Percentiles rank a stretch among this genome's conserved stretches.
Conservation (phyloP, 1,140 invertebrate species). For the Phortica variegata region DNA sequence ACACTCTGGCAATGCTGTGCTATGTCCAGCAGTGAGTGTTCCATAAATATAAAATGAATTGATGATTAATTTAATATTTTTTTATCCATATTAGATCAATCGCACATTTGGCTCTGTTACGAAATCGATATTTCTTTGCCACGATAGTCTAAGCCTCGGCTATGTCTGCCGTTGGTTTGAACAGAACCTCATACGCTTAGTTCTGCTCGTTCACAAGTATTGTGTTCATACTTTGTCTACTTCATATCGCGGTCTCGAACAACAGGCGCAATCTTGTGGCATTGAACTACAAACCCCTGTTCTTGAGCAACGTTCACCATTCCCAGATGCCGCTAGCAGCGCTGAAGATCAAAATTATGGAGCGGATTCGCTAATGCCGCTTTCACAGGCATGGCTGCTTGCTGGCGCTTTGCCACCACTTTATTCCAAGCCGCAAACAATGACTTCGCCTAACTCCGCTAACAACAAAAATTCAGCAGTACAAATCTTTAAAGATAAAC, state of each 20-base stretch:
- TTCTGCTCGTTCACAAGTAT: slow-evolving; percentile 75
- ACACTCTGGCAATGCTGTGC: slow-evolving; percentile 64
- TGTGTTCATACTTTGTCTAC: slow-evolving; percentile 77
- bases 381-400: slow-evolving; percentile 78
- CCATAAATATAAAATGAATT: slow-evolving; percentile 1
- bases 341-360: slow-evolving; percentile 14
- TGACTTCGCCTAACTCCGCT: slow-evolving; percentile 24
- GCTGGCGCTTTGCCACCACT: slow-evolving; percentile 70
- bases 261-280: slow-evolving; percentile 60
- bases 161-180: slow-evolving; percentile 79
- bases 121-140: slow-evolving; percentile 77
- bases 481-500: slow-evolving; percentile 64
- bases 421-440: slow-evolving; percentile 65
- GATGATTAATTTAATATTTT: slow-evolving; percentile 8
- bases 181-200: slow-evolving; percentile 72
- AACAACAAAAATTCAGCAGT: slow-evolving; percentile 53
- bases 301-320: slow-evolving; percentile 64
- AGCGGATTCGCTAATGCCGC: slow-evolving; percentile 61
- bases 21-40: slow-evolving; percentile 54
- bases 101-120: slow-evolving; percentile 70
- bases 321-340: slow-evolving; percentile 34
- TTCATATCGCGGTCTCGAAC: slow-evolving; percentile 68
- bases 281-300: slow-evolving; percentile 75
- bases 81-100: slow-evolving; percentile 57
- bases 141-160: slow-evolving; percentile 69